A percentile compares a stretch with the other conserved stretches of the same genome.
Conservation (phyloP, 2,888 invertebrate genomes). For the Agonopterix alstromeriana region DNA sequence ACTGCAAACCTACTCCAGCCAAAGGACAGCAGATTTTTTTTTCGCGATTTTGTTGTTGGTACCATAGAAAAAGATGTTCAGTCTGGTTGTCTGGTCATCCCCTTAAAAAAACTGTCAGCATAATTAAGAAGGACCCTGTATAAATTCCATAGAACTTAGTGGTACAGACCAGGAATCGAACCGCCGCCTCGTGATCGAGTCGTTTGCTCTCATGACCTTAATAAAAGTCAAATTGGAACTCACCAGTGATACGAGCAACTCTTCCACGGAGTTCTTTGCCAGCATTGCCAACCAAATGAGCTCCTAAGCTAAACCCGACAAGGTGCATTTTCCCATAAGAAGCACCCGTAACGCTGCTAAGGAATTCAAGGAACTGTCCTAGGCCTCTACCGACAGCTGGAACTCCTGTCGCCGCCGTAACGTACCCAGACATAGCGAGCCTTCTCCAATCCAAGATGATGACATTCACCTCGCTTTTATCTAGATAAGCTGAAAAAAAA, state of each 20-base stretch:
- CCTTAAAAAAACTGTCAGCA: no score
- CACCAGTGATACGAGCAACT: conserved; percentile 44
- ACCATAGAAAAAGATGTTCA: no score
- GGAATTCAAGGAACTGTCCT: conserved; percentile 42
- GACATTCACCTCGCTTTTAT: conserved; percentile 35
- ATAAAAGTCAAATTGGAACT: background rate
- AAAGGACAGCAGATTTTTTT: no score
- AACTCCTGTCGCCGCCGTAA: conserved; percentile 34
- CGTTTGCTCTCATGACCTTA: background rate
- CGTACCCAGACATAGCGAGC: conserved; percentile 27
- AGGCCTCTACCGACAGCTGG: conserved; percentile 40
- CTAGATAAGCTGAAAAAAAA: conserved; percentile 28
- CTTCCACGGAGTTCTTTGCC: conserved; percentile 34
- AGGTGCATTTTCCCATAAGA: conserved; percentile 38
- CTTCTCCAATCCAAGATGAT: conserved; percentile 49
- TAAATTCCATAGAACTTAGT: no score
- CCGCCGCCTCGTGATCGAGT: background rate
- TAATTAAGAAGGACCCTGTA: no score
- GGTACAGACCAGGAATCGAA: no score
- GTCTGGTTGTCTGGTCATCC: no score
- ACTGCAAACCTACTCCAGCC: no score
- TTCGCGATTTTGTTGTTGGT: no score
- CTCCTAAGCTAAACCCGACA: conserved; percentile 58
- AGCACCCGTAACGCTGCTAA: conserved; percentile 29
- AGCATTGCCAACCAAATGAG: conserved; percentile 51